Evolutionary conservation across 2,888 invertebrate species (phyloP).

Genomic region (Eupithecia pulchellata): DNA sequence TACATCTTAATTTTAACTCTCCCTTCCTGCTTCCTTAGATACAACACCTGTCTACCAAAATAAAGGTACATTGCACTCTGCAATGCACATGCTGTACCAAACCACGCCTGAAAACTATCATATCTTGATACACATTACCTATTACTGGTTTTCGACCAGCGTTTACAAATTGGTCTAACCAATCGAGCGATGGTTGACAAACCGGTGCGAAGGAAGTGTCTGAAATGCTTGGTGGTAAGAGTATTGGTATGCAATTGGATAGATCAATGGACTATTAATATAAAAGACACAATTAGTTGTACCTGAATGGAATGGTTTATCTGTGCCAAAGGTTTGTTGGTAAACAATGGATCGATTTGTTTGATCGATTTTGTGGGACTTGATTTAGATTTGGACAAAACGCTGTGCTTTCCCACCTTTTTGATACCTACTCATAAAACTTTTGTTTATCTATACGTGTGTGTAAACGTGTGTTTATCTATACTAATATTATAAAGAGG

Average conservation of each 20-base stretch:
- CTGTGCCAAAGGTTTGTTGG: constrained; percentile 27
- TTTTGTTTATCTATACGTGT: too few relatives aligned
- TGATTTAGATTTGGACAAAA: background rate
- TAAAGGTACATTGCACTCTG: constrained; percentile 72
- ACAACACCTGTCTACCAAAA: constrained; percentile 67
- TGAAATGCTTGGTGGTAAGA: constrained; percentile 37
- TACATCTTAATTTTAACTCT: constrained; percentile 1
- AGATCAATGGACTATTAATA: constrained; percentile 59
- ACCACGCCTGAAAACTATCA: background rate
- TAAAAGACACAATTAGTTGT: constrained; percentile 34
- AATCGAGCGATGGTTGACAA: constrained; percentile 11
- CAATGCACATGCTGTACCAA: constrained; percentile 55
- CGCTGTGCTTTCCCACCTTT: too few relatives aligned
- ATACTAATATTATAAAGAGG: too few relatives aligned
- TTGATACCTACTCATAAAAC: too few relatives aligned
- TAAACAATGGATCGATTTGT: constrained; percentile 30
- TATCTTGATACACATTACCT: constrained; percentile 29
- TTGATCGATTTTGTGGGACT: constrained; percentile 1
- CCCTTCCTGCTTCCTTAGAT: constrained; percentile 27
- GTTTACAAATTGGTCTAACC: background rate
- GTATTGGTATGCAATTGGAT: constrained; percentile 72
- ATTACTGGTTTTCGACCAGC: constrained; percentile 28
- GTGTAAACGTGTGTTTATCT: too few relatives aligned
- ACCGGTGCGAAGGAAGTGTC: background rate
- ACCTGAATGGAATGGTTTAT: constrained; percentile 23